Evolutionary conservation across 2,888 invertebrate genomes (phyloP).

Genomic region (Mystacides longicornis): DNA sequence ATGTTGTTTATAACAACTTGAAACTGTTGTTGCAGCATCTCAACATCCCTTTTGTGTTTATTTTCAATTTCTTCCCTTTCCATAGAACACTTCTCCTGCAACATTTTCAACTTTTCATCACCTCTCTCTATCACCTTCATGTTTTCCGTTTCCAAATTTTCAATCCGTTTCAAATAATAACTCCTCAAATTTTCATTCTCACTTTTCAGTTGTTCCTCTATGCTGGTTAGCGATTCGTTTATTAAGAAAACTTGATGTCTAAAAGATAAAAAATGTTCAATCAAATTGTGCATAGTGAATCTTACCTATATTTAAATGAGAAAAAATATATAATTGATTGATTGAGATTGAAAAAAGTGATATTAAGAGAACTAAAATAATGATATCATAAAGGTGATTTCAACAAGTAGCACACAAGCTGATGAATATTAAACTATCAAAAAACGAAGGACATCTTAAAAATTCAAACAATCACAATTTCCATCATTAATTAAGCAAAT

Average conservation of each 20-base stretch:
- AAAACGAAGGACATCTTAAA: too few species aligned
- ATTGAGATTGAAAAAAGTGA: too few species aligned
- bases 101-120: constrained; percentile 32
- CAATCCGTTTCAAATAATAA: constrained; percentile 46
- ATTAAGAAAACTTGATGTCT: constrained; percentile 53
- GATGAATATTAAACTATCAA: too few species aligned
- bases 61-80: constrained; percentile 45
- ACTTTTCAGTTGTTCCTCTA: constrained; percentile 53
- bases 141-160: constrained; percentile 47
- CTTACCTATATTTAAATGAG: too few species aligned
- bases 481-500: too few species aligned
- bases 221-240: constrained; percentile 48
- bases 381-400: too few species aligned
- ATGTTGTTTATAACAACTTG: constrained; percentile 51
- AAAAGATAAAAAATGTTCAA: constrained; percentile 28
- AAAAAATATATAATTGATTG: too few species aligned
- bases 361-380: too few species aligned
- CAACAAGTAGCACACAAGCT: too few species aligned
- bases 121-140: constrained; percentile 37
- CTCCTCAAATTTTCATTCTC: constrained; percentile 48
- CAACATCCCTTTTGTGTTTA: constrained; percentile 42
- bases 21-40: constrained; percentile 43
- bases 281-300: too few species aligned
- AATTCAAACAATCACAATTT: too few species aligned
- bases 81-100: constrained; percentile 30